These are phyloP conservation scores for Actinernus sp. DNA, from an alignment of 92 coral and sea anemone genomes.

Conservation along the genomic window DNA sequence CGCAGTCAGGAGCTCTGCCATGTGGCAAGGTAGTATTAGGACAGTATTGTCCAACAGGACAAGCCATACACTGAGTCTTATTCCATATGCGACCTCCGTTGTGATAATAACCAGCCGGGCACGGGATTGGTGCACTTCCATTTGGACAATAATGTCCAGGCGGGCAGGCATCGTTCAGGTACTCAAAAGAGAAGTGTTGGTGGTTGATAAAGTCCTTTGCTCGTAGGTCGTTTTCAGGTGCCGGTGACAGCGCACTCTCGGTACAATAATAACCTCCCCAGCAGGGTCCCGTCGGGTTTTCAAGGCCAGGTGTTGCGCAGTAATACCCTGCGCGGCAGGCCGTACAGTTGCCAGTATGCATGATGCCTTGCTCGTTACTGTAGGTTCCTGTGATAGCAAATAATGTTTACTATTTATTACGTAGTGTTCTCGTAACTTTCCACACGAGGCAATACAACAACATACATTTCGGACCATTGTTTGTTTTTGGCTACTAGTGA, in stretches of 20 bases:
- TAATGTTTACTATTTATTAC: neutral
- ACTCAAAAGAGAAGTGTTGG: slow-evolving; percentile 69
- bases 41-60: slow-evolving; percentile 94
- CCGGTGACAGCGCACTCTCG: slow-evolving; percentile 74
- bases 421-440: neutral
- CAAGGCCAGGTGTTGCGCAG: slow-evolving; percentile 85
- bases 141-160: slow-evolving; percentile 91
- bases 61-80: slow-evolving; percentile 83
- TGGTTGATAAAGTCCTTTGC: slow-evolving; percentile 45
- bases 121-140: slow-evolving; percentile 87
- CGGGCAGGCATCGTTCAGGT: slow-evolving; percentile 94
- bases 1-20: slow-evolving; percentile 86
- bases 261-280: slow-evolving; percentile 93
- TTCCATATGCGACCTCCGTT: slow-evolving; percentile 88
- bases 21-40: slow-evolving; percentile 78
- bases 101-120: slow-evolving; percentile 92
- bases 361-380: slow-evolving; percentile 74
- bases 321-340: slow-evolving; percentile 83
- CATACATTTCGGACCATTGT: no score
- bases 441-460: no score
- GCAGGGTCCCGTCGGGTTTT: slow-evolving; percentile 80
- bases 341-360: slow-evolving; percentile 77
- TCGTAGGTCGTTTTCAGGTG: slow-evolving; percentile 76
- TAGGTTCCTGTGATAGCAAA: slow-evolving; percentile 64
- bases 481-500: no score